Conservation (phyloP, 2,888 invertebrate genomes). For the Lucinisca nassula region DNA sequence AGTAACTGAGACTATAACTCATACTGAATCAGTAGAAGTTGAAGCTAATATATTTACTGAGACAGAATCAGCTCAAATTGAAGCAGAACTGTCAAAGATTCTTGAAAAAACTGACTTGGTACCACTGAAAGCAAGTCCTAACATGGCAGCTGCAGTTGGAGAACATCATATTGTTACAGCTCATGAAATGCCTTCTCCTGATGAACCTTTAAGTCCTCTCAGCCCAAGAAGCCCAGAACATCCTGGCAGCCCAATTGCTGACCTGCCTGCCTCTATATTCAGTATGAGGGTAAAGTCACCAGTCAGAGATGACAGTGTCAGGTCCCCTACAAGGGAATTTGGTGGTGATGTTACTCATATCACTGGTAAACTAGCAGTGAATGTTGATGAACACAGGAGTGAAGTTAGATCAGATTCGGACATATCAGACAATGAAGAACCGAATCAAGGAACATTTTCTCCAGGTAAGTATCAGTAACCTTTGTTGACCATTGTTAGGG, state of each 20-base stretch:
- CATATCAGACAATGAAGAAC: slow-evolving; percentile 71
- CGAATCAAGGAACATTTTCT: slow-evolving; percentile 67
- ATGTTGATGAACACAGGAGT: slow-evolving; percentile 48
- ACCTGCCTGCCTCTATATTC: slow-evolving; percentile 58
- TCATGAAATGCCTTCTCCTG: neutral
- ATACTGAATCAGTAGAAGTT: neutral
- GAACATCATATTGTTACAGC: neutral
- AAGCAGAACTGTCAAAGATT: neutral
- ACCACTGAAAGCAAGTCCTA: neutral
- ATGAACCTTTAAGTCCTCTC: neutral
- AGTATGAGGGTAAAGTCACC: slow-evolving; percentile 69
- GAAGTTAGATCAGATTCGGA: slow-evolving; percentile 71
- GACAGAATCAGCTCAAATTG: neutral
- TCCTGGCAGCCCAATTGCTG: slow-evolving; percentile 57
- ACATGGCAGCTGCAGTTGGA: slow-evolving; percentile 1
- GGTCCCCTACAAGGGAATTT: slow-evolving; percentile 52
- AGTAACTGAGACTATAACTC: slow-evolving; percentile 38
- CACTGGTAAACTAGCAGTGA: slow-evolving; percentile 55
- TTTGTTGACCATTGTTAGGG: no score
- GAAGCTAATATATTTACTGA: neutral
- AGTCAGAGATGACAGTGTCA: slow-evolving; percentile 41
- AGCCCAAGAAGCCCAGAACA: slow-evolving; percentile 9
- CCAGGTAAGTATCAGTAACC: slow-evolving; percentile 80
- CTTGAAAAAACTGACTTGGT: neutral
- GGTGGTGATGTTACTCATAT: slow-evolving; percentile 13